These are phyloP conservation scores for Eupithecia pulchellata DNA, from an alignment of 2,888 invertebrate genomes.

Conservation along the genomic window DNA sequence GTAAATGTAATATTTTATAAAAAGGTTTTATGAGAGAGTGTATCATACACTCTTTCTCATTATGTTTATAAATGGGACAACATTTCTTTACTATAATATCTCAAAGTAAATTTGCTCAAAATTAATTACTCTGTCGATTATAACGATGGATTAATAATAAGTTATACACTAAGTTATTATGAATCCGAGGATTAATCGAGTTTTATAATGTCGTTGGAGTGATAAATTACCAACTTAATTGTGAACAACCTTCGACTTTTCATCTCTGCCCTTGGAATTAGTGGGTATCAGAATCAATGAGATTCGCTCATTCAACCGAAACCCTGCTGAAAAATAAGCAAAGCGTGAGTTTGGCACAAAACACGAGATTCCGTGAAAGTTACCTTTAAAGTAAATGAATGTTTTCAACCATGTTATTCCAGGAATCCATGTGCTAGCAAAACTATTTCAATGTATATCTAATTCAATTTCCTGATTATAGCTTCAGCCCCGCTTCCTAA, in stretches of 20 bases:
- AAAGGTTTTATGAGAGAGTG: not conserved
- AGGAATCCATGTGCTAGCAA: no score
- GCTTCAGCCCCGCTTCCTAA: no score
- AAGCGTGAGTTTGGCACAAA: slow-evolving; percentile 12
- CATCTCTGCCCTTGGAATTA: slow-evolving; percentile 35
- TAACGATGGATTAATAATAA: no score
- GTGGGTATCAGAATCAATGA: slow-evolving; percentile 24
- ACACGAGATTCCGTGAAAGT: not conserved
- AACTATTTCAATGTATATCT: no score
- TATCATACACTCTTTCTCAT: not conserved
- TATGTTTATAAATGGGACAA: not conserved
- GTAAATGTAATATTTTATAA: not conserved
- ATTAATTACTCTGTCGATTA: not conserved
- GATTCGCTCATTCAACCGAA: slow-evolving; percentile 37
- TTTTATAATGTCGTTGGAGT: not conserved
- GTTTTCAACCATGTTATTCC: not conserved
- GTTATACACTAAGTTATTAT: not conserved
- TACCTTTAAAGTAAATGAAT: not conserved
- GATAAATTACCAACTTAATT: slow-evolving; percentile 10
- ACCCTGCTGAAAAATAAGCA: slow-evolving; percentile 19
- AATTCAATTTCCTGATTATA: no score
- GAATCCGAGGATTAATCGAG: not conserved
- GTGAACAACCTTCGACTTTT: slow-evolving; percentile 36
- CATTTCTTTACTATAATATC: not conserved
- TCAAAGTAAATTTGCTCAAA: not conserved